A percentile compares a stretch with the other conserved stretches of the same genome.
These are phyloP conservation scores for Neoascia interrupta DNA, from an alignment of 2,888 invertebrate genomes.

Conservation along the genomic window DNA sequence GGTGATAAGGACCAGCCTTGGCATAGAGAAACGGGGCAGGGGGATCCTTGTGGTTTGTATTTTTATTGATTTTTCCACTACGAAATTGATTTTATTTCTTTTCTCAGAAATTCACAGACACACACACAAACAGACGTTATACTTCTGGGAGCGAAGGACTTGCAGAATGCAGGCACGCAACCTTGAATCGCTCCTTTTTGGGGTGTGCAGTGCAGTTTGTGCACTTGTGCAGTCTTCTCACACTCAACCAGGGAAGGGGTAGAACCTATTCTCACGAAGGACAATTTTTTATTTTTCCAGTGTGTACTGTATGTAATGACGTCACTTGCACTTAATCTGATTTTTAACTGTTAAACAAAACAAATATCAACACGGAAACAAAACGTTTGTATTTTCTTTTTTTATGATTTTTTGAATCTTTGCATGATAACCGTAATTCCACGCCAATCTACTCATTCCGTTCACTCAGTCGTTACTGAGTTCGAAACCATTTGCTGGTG, in stretches of 20 bases:
- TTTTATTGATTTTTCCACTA: constrained; percentile 60
- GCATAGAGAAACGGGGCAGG: background rate
- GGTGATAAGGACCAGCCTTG: constrained; percentile 41
- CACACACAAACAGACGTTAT: constrained; percentile 3
- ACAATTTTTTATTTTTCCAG: constrained; percentile 1
- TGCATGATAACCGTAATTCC: constrained; percentile 43
- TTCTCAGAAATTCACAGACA: constrained; percentile 12
- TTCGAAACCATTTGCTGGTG: constrained; percentile 36
- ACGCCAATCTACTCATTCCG: constrained; percentile 25
- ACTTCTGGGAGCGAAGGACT: constrained; percentile 56
- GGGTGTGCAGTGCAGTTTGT: constrained; percentile 24
- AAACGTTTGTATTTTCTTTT: constrained; percentile 1
- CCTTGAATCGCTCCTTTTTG: constrained; percentile 56
- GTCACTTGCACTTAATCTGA: constrained; percentile 10
- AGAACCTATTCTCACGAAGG: no score
- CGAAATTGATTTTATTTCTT: constrained; percentile 39
- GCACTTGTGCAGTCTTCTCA: constrained; percentile 11
- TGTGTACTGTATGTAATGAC: constrained; percentile 31
- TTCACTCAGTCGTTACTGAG: constrained; percentile 55
- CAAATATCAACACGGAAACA: constrained; percentile 24
- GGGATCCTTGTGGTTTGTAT: constrained; percentile 12
- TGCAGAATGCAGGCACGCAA: constrained; percentile 52
- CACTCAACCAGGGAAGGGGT: no score
- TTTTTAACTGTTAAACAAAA: constrained; percentile 11
- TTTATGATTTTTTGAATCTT: constrained; percentile 17